Base-by-base conservation (phyloP, 2,797 vertebrate genomes). In the Leptoclinus maculatus region DNA sequence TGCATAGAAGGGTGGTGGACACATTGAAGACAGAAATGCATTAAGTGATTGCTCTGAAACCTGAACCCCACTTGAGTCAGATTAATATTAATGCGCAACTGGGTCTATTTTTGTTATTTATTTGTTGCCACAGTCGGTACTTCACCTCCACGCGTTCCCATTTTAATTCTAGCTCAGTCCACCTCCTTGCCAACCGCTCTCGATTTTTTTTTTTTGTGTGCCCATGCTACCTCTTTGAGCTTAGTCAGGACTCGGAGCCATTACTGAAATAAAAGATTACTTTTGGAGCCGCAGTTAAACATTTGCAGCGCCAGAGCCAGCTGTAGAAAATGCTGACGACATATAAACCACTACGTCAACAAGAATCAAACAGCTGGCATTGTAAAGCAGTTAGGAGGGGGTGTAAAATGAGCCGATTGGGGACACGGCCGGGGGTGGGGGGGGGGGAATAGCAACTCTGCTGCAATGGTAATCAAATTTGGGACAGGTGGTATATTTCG, bases 271-370 rank as follows among this genome's bases (percentile, higher is more conserved):
- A 49, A 77, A 32, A 58, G 13, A 25, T 68, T n/a, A 78, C 64
- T 69, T 69, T 32, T 43, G 9, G 16, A 74, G 60, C 49, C 36
- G 72, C 69, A 41, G 75, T 71, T 57, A 54, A 78, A 73, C 16
- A 51, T 78, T 68, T 76, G 53, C 57, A 65, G 62, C 66, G 14
- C 29, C 29, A 16, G 16, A 60, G 54, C 27, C 53, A 25, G 75
- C 43, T 59, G 19, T 45, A 47, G 45, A 66, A 72, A 79, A 62
- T 51, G 68, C 67, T 73, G 67, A 71, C 57, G 27, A 5, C 43
- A 69, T 43, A 25, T 12, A 74, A 74, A 68, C 11, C 45, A 4
- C 63, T 70, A 11, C 59, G 70, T 78, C 71, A 66, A 53, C 51
- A 38, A 45, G 58, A 75, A 60, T 70, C 36, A 67, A 49, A 32